A percentile compares a stretch with the other conserved stretches of the same genome.
phyloP scores from a whole-genome alignment of 2,797 vertebrate genomes.

The Clarias laeviceps region DNA sequence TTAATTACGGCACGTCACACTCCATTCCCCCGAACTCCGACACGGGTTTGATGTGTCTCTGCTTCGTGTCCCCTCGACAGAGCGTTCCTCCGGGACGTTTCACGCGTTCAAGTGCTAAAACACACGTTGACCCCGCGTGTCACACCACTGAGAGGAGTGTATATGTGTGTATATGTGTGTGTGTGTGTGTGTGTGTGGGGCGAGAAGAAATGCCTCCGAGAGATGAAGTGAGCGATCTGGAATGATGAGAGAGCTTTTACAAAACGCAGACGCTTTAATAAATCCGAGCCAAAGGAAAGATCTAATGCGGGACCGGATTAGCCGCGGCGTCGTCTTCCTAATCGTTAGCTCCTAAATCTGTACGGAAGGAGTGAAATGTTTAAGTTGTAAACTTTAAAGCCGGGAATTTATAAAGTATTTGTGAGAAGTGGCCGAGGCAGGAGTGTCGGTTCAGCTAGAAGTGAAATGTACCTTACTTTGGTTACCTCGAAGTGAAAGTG shows the following conservation, averaged over 20 bases:
- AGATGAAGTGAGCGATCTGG: slow-evolving; percentile 41
- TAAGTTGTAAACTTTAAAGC: background rate
- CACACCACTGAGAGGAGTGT: slow-evolving; percentile 36
- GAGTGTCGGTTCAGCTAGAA: background rate
- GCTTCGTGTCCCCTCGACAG: slow-evolving; percentile 57
- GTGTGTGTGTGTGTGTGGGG: slow-evolving; percentile 19
- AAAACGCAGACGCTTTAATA: slow-evolving; percentile 23
- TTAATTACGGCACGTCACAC: slow-evolving; percentile 52
- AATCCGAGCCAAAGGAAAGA: slow-evolving; percentile 21
- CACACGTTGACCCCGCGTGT: slow-evolving; percentile 56
- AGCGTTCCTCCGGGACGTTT: slow-evolving; percentile 32
- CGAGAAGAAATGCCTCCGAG: slow-evolving; percentile 37
- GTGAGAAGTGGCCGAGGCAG: background rate
- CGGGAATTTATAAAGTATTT: slow-evolving; percentile 13
- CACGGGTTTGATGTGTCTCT: slow-evolving; percentile 56
- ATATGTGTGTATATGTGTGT: slow-evolving; percentile 21
- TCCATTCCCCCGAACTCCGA: slow-evolving; percentile 49
- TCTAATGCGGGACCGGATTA: slow-evolving; percentile 17
- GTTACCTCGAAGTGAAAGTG: background rate
- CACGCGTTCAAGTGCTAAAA: slow-evolving; percentile 36
- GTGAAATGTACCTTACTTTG: background rate
- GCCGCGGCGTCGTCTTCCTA: slow-evolving; percentile 4
- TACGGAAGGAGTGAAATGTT: slow-evolving; percentile 22
- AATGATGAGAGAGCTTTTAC: slow-evolving; percentile 34
- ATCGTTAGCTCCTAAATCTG: slow-evolving; percentile 29